Percentiles rank a stretch among this genome's conserved stretches.
phyloP scores from a whole-genome alignment of 2,888 invertebrate species.

The Synanthedon myopaeformis region DNA sequence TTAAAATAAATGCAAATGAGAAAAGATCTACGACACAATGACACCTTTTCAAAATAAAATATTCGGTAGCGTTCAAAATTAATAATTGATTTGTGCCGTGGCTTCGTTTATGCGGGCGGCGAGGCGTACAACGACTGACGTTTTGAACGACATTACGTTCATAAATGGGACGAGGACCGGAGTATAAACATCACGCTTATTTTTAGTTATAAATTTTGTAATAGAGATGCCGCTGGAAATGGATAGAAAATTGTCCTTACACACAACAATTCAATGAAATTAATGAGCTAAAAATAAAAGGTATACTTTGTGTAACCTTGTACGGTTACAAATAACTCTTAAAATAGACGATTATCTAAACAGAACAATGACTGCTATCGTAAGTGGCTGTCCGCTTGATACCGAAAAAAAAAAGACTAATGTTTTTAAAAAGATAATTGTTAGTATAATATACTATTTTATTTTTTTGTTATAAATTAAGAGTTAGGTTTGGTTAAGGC shows the following conservation, averaged over 20 bases:
- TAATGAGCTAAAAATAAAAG: neutral
- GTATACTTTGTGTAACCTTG: no score
- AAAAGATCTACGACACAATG: slow-evolving; percentile 35
- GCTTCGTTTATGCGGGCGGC: slow-evolving; percentile 12
- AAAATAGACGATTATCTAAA: no score
- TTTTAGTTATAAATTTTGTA: slow-evolving; percentile 15
- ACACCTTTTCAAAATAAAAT: slow-evolving; percentile 17
- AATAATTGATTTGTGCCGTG: slow-evolving; percentile 18
- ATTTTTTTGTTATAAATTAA: no score
- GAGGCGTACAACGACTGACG: slow-evolving; percentile 23
- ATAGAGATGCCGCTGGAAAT: neutral
- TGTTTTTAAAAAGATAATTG: no score
- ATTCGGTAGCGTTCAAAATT: slow-evolving; percentile 23
- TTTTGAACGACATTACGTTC: slow-evolving; percentile 18
- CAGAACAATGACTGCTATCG: no score
- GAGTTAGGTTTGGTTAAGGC: no score
- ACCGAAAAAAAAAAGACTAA: no score
- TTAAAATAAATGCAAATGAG: slow-evolving; percentile 19
- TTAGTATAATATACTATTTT: no score
- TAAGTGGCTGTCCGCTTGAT: no score
- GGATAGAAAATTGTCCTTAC: neutral
- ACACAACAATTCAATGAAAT: neutral
- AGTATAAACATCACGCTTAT: slow-evolving; percentile 32
- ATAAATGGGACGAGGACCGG: slow-evolving; percentile 22
- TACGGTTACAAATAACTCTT: no score